Conservation (phyloP, 2,113 vertebrate genomes). For the Carassius gibelio region DNA sequence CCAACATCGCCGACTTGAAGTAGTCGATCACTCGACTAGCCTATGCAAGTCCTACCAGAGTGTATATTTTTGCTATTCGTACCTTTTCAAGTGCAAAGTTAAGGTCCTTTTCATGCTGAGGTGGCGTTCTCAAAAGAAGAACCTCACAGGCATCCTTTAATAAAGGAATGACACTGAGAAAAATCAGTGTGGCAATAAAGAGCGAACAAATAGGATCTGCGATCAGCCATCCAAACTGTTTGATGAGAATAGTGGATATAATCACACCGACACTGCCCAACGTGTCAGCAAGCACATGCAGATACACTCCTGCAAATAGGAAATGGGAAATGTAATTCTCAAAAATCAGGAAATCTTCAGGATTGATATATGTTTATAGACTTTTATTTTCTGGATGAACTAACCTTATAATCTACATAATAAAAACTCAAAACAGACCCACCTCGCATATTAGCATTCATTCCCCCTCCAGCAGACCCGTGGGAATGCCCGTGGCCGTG, state of each 20-base stretch:
- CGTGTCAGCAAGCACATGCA: slow-evolving; percentile 95
- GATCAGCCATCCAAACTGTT: slow-evolving; percentile 97
- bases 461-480: slow-evolving; percentile 79
- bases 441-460: slow-evolving; percentile 99
- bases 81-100: slow-evolving; percentile 93
- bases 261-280: slow-evolving; percentile 97
- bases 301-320: slow-evolving; percentile 84
- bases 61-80: not conserved
- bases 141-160: slow-evolving; percentile 95
- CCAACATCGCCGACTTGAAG: too few species aligned
- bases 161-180: slow-evolving; percentile 94
- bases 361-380: not conserved
- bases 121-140: slow-evolving; percentile 86
- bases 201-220: slow-evolving; percentile 97
- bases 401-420: not conserved
- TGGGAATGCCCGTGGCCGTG: slow-evolving; percentile 79
- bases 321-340: not conserved
- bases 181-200: slow-evolving; percentile 94
- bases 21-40: too few species aligned
- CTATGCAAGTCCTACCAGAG: too few species aligned
- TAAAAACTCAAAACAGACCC: slow-evolving; percentile 28
- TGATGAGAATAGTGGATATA: slow-evolving; percentile 94
- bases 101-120: slow-evolving; percentile 89
- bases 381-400: not conserved
- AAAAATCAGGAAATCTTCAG: not conserved